Evolutionary conservation across 1,140 invertebrate species (phyloP).

Genomic region (Brachionus koreanus): DNA sequence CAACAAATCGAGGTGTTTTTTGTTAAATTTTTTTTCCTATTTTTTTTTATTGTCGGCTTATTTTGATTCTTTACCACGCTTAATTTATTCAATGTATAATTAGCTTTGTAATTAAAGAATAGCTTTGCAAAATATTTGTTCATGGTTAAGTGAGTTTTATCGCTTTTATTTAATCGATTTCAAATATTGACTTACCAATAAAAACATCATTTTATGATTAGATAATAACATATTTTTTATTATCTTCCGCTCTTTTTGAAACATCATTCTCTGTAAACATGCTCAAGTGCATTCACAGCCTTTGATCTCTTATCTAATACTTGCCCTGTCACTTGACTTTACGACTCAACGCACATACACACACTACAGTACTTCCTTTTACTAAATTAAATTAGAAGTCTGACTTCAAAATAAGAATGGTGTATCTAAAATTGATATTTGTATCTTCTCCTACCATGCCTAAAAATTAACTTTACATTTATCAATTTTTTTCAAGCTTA

Average conservation of each 20-base stretch:
- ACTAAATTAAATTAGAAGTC: no score
- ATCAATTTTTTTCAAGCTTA: no score
- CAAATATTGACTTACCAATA: slow-evolving; percentile 29
- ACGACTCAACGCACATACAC: background rate
- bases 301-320: slow-evolving; percentile 16
- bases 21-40: background rate
- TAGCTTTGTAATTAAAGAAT: slow-evolving; percentile 38
- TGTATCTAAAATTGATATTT: no score
- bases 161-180: background rate
- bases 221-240: background rate
- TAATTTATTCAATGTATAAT: slow-evolving; percentile 28
- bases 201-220: background rate
- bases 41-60: background rate
- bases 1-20: slow-evolving; percentile 17
- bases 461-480: no score
- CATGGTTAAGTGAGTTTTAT: slow-evolving; percentile 31
- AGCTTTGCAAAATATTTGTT: slow-evolving; percentile 28
- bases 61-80: slow-evolving; percentile 35
- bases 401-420: no score
- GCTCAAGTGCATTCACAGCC: slow-evolving; percentile 3
- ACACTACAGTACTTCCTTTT: no score
- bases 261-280: slow-evolving; percentile 11
- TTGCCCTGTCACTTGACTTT: background rate
- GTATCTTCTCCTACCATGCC: no score
- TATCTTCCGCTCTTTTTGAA: slow-evolving; percentile 20